These are phyloP conservation scores for Xyrauchen texanus DNA, from an alignment of 2,113 vertebrate species.

Conservation along the genomic window DNA sequence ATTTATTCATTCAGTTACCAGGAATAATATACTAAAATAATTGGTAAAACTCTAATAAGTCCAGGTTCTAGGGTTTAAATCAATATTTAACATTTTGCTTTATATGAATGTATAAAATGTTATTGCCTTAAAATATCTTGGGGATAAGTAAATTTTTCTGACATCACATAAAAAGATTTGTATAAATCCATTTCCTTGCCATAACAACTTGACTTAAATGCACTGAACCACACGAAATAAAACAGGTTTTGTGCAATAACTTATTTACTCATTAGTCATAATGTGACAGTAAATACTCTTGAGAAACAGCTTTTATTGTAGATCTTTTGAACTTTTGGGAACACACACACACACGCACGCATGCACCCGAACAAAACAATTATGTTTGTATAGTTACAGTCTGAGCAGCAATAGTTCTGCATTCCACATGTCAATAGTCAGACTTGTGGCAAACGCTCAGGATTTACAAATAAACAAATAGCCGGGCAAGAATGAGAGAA, in stretches of 20 bases:
- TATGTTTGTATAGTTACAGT: conserved; percentile 48
- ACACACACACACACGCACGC: not conserved
- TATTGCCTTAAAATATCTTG: not conserved
- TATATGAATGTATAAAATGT: not conserved
- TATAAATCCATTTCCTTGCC: no score
- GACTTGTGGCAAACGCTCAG: conserved; percentile 46
- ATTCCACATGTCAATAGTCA: conserved; percentile 56
- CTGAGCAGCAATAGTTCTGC: conserved; percentile 45
- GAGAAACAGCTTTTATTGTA: no score
- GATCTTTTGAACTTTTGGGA: not conserved
- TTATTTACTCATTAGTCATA: no score
- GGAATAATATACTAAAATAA: no score
- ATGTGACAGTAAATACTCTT: not conserved
- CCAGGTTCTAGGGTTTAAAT: no score
- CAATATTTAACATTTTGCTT: no score
- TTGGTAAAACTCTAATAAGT: no score
- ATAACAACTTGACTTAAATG: no score
- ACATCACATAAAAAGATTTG: no score
- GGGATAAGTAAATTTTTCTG: not conserved
- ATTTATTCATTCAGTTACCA: no score
- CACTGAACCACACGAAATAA: no score
- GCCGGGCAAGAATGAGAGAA: conserved; percentile 33
- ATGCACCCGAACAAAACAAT: not conserved
- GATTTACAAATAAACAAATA: conserved; percentile 60
- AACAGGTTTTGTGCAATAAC: no score